Conservation (phyloP, 2,797 vertebrate species). For the Poecilia gillii region DNA sequence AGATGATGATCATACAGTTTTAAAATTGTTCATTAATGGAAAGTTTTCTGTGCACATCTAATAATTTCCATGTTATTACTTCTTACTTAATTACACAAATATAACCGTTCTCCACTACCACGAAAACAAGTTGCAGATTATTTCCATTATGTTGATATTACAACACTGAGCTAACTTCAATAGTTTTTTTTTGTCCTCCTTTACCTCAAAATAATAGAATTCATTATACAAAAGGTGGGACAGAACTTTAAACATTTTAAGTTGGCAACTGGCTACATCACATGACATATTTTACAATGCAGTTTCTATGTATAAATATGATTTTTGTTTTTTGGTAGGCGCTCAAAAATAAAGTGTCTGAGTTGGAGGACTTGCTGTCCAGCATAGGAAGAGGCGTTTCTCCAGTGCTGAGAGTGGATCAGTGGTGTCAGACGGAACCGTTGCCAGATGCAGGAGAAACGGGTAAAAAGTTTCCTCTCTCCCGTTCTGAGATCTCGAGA, state of each 20-base stretch:
- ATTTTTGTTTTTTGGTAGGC: constrained; percentile 49
- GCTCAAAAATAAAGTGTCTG: constrained; percentile 67
- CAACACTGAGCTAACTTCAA: too few relatives aligned
- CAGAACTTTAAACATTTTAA: neutral
- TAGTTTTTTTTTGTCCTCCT: too few relatives aligned
- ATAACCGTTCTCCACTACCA: too few relatives aligned
- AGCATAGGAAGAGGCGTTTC: too few relatives aligned
- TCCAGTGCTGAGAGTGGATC: constrained; percentile 24
- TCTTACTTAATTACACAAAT: too few relatives aligned
- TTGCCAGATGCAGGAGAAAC: constrained; percentile 14
- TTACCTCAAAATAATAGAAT: too few relatives aligned
- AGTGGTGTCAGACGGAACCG: constrained; percentile 57
- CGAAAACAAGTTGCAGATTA: too few relatives aligned
- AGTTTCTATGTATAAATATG: neutral
- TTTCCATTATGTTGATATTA: too few relatives aligned
- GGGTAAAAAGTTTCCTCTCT: constrained; percentile 39
- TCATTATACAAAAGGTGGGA: neutral
- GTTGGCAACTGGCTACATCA: neutral
- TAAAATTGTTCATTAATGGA: too few relatives aligned
- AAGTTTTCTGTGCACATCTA: too few relatives aligned
- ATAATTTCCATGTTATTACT: too few relatives aligned
- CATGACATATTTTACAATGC: neutral
- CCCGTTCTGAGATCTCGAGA: neutral
- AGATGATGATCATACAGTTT: too few relatives aligned
- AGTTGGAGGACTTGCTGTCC: constrained; percentile 58